Evolutionary conservation across 2,113 vertebrate genomes (phyloP), one percentile per base, ranked within the genome.

Genomic region (Empidonax alnorum): DNA sequence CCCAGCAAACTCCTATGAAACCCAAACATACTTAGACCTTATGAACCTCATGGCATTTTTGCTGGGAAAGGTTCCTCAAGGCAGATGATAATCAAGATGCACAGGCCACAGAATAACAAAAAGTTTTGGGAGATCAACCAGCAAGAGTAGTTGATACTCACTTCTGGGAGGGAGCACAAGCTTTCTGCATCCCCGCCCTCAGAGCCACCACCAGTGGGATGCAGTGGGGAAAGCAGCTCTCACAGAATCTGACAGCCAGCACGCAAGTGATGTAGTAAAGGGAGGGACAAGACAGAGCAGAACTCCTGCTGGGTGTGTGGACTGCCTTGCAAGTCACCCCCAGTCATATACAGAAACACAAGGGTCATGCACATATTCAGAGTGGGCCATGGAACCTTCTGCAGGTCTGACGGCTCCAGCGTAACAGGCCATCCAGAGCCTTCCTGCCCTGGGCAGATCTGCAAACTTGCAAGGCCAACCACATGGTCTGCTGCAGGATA

Each of bases 301-400:
- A 92, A 18, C 23, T 79, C 7, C n/a, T 67, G 37, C 33, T 53
- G 24, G 17, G 13, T 1, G 0, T 3, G 1, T 0, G 5, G 19
- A 33, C 63, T 69, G 63, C 23, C 3, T 0, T 18, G 13, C 17
- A 65, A 69, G 25, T 30, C 35, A 55, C 2, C 11, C 18, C 56
- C 30, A 28, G 7, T 68, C 49, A 23, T 20, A 27, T 3, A 37
- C 20, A 56, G 47, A 35, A 71, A 44, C 27, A 44, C 1, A 25
- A 56, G 20, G 12, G 19, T 3, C 10, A 13, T 24, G 35, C 31
- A 42, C 3, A 12, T 19, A 72, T 46, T 59, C 66, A 21, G 44
- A 61, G 31, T 7, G 37, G 59, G 27, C 19, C 1, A 2, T 42
- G 42, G 47, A 30, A 37, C 3, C 9, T 52, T 56, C 69, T 28